Evolutionary conservation across 2,888 invertebrate species (phyloP).

Genomic region (Lepeophtheirus nordmannii): DNA sequence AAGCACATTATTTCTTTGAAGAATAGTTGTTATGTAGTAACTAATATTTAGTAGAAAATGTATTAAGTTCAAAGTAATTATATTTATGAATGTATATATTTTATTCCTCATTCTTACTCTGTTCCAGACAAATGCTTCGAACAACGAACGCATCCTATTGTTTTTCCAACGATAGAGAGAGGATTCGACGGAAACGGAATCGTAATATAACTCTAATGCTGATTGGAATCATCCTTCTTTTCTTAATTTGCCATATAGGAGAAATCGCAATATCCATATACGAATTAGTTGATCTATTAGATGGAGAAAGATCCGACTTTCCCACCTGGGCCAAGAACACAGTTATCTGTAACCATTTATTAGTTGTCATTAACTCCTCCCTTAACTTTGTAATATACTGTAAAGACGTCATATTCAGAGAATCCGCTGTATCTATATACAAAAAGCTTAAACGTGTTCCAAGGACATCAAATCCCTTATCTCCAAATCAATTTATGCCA

Average conservation of each 20-base stretch:
- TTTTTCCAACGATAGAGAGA: constrained; percentile 1
- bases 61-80: too few relatives aligned
- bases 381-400: constrained; percentile 21
- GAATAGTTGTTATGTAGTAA: too few relatives aligned
- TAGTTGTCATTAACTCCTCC: constrained; percentile 18
- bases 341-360: constrained; percentile 9
- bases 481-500: too few relatives aligned
- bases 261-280: constrained; percentile 12
- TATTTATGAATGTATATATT: too few relatives aligned
- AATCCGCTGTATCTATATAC: background rate
- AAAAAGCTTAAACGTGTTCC: too few relatives aligned
- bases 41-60: too few relatives aligned
- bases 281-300: constrained; percentile 4
- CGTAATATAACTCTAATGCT: constrained; percentile 16
- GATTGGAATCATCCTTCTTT: constrained; percentile 9
- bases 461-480: too few relatives aligned
- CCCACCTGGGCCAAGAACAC: constrained; percentile 16
- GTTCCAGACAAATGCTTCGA: background rate
- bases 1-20: too few relatives aligned
- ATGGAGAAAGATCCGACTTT: constrained; percentile 12
- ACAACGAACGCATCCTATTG: background rate
- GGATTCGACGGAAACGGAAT: background rate
- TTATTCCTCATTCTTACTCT: background rate
- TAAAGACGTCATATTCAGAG: constrained; percentile 19
- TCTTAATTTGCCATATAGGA: constrained; percentile 9